phyloP scores from a whole-genome alignment of 2,888 invertebrate genomes.

The Saturnia japonica region DNA sequence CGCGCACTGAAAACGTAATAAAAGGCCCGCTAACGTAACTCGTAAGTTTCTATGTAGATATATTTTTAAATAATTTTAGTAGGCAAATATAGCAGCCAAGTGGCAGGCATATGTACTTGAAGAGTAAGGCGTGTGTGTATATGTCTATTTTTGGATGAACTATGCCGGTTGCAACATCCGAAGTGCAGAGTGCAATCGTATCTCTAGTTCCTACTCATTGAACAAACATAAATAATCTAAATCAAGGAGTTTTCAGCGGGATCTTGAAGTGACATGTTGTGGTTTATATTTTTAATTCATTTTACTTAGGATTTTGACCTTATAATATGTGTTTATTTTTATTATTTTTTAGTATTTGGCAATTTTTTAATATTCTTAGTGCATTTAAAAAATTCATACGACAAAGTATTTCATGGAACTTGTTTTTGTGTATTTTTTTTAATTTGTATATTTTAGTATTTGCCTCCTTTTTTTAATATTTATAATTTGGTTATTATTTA shows the following conservation, averaged over 20 bases:
- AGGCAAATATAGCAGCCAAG: background rate
- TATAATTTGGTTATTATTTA: no score
- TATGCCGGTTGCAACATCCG: background rate
- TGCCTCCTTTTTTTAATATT: no score
- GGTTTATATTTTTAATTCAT: no score
- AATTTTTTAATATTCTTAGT: no score
- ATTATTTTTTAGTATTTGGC: no score
- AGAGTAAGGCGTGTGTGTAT: background rate
- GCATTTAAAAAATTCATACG: no score
- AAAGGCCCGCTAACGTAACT: no score
- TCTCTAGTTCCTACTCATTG: background rate
- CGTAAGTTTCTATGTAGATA: background rate
- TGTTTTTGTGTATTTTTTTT: no score
- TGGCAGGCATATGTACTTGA: background rate
- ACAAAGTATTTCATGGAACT: no score
- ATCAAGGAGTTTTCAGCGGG: background rate
- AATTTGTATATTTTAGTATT: no score
- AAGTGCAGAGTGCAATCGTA: background rate
- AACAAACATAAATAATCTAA: slow-evolving; percentile 1
- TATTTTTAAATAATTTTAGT: background rate
- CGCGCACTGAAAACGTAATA: no score
- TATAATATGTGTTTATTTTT: background rate
- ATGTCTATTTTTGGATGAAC: slow-evolving; percentile 1
- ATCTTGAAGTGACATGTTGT: no score
- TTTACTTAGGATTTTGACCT: background rate